Evolutionary conservation across 2,113 vertebrate species (phyloP).

Genomic region (Austrofundulus limnaeus): DNA sequence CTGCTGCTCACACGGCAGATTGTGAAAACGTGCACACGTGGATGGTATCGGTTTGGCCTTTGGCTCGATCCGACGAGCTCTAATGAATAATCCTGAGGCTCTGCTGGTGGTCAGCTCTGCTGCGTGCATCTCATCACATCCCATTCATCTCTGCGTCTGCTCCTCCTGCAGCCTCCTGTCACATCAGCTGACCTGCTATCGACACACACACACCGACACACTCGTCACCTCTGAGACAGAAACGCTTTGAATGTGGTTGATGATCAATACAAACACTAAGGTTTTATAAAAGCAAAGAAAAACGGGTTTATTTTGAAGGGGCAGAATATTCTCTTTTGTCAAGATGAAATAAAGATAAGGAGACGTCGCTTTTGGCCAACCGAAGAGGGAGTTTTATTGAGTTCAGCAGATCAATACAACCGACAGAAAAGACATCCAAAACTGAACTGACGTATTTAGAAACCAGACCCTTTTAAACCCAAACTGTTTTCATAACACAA

Average conservation of each 20-base stretch:
- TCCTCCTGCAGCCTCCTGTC: constrained; percentile 47
- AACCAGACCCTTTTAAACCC: too few species aligned
- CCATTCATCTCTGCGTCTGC: constrained; percentile 66
- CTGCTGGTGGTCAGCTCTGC: constrained; percentile 45
- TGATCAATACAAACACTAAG: background rate
- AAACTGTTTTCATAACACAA: too few species aligned
- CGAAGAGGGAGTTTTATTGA: too few species aligned
- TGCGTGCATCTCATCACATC: constrained; percentile 69
- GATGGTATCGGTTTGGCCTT: constrained; percentile 62
- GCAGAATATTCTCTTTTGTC: too few species aligned
- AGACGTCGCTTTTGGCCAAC: too few species aligned
- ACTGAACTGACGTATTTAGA: too few species aligned
- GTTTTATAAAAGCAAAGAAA: background rate
- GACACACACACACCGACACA: constrained; percentile 10
- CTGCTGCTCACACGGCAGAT: background rate
- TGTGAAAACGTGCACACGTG: constrained; percentile 1
- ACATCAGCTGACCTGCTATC: constrained; percentile 43
- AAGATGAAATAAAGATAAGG: too few species aligned
- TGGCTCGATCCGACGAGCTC: constrained; percentile 58
- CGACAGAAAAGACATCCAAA: too few species aligned
- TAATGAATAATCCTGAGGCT: constrained; percentile 56
- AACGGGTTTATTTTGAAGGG: background rate
- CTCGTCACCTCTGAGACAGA: background rate
- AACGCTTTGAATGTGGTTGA: too few species aligned
- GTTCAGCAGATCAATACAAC: too few species aligned